Conservation (phyloP, 2,113 vertebrate genomes). For the Aegypius monachus region DNA sequence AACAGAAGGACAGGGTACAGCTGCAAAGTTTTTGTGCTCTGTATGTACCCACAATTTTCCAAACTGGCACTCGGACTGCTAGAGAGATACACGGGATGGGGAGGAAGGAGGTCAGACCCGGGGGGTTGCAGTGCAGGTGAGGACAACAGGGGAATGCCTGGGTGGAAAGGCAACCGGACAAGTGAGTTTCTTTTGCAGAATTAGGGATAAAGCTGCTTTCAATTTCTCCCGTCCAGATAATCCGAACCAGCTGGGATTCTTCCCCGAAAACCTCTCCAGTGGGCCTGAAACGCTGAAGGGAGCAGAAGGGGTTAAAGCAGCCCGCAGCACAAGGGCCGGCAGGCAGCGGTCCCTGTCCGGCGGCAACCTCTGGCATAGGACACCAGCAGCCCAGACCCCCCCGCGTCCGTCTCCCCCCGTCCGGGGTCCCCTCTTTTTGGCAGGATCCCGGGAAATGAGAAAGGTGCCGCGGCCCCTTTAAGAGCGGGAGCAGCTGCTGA, state of each 20-base stretch:
- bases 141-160: neutral
- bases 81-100: fast-evolving
- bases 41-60: neutral
- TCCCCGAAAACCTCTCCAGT: neutral
- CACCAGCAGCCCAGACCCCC: neutral
- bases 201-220: neutral
- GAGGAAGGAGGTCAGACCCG: neutral
- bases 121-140: neutral
- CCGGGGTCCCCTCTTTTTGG: neutral
- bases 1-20: neutral
- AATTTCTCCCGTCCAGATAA: neutral
- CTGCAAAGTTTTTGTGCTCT: neutral
- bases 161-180: neutral
- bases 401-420: fast-evolving
- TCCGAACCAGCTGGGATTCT: neutral
- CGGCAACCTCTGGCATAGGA: neutral
- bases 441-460: neutral
- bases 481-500: neutral
- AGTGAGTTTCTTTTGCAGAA: neutral
- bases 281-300: neutral
- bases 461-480: neutral
- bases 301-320: neutral
- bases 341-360: neutral
- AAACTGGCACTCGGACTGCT: neutral
- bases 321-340: too few relatives aligned